Base-by-base conservation (phyloP, 2,888 invertebrate genomes). In the Andrena haemorrhoa region DNA sequence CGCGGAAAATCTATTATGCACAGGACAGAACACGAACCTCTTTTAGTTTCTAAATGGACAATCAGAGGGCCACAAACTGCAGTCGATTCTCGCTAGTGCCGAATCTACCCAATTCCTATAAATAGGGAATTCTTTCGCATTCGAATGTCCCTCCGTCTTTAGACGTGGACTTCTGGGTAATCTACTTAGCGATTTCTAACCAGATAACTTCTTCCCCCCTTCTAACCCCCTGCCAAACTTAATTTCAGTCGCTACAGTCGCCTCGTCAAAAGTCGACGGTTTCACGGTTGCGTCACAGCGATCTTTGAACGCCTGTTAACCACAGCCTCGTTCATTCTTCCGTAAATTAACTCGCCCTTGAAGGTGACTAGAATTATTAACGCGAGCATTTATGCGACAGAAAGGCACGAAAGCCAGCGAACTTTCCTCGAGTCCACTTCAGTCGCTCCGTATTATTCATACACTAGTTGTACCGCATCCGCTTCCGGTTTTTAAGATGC, bases 401-500 rank as follows among this genome's bases (percentile, higher is more conserved):
- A 33, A 26, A 47, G 23, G 49, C 0, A 26, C 7, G 2, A 23
- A n/a, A 31, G 7, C 26, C 10, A 60, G 16, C 10, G 20, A 33
- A n/a, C 58, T 23, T 20, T 68, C 49, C 7, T n/a, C n/a, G n/a
- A n/a, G n/a, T n/a, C n/a, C n/a, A n/a, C n/a, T 16, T 47, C 29
- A 5, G 12, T 49, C 6, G 31, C 23, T 47, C 60, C 47, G 56
- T 68, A 33, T 58, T 63, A 76, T 75, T 73, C 68, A 69, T 73
- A 60, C 66, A 41, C 70, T 53, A 74, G 64, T 12, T 47, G 69
- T 16, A 51, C 64, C 70, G 73, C 60, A 20, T 78, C 72, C 78
- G 73, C 41, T 84, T 84, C 84, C 84, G 85, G 85, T 75, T 77
- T 80, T 84, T 56, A 71, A 84, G 53, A 74, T 31, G 12, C 61